A percentile compares a stretch with the other conserved stretches of the same genome.
Evolutionary conservation across 2,797 vertebrate species (phyloP).

Genomic region (Coluber constrictor): DNA sequence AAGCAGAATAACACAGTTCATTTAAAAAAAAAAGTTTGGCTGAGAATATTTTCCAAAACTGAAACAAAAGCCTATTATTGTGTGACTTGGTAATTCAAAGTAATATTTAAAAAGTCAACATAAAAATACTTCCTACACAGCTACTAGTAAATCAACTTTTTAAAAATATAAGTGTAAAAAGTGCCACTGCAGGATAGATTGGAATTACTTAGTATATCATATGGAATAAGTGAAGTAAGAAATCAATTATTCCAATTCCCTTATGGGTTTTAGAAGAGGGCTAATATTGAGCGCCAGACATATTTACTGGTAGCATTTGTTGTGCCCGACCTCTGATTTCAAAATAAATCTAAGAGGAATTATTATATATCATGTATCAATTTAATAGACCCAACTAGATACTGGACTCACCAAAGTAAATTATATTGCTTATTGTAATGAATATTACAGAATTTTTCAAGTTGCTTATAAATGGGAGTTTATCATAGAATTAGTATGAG

Average conservation of each 20-base stretch:
- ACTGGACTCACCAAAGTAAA: neutral
- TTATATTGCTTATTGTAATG: neutral
- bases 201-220: neutral
- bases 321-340: neutral
- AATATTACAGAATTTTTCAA: neutral
- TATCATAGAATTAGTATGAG: neutral
- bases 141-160: neutral
- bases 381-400: neutral
- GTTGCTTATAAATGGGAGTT: neutral
- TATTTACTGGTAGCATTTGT: neutral
- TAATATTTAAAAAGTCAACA: neutral
- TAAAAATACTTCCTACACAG: neutral
- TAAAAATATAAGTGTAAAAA: neutral
- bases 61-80: neutral
- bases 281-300: neutral
- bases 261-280: neutral
- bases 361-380: neutral
- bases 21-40: neutral
- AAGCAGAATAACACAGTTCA: neutral
- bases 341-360: neutral
- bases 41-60: neutral
- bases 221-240: neutral
- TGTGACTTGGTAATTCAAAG: neutral
- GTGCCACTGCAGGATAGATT: neutral
- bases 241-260: neutral